Conservation (phyloP, 1,140 invertebrate species). For the Chrysopa pallens region DNA sequence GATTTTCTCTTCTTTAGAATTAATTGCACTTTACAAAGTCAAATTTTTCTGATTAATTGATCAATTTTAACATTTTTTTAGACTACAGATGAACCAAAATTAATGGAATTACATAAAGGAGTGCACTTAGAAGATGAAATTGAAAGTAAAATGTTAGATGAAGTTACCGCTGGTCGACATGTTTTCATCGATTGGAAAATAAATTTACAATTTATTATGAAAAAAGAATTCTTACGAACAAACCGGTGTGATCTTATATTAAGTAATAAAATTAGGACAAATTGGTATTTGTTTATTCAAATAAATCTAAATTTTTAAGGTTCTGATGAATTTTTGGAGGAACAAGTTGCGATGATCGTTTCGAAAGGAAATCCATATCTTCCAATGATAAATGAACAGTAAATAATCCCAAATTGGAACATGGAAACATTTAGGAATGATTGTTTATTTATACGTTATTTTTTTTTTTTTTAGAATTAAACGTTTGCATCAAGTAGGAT, state of each 20-base stretch:
- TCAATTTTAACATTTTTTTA: no score
- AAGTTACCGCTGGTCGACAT: slow-evolving; percentile 42
- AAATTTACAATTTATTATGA: slow-evolving; percentile 48
- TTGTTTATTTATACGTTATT: slow-evolving; percentile 2
- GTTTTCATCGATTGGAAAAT: slow-evolving; percentile 68
- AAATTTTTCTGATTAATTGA: no score
- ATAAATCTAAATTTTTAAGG: slow-evolving; percentile 22
- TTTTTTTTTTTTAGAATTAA: slow-evolving; percentile 33
- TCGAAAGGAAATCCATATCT: slow-evolving; percentile 56
- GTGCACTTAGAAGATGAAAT: slow-evolving; percentile 29
- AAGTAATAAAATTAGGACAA: slow-evolving; percentile 27
- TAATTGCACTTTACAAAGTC: no score
- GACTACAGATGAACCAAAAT: slow-evolving; percentile 33
- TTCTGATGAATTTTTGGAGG: slow-evolving; percentile 56
- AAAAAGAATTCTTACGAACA: slow-evolving; percentile 34
- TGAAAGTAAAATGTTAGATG: slow-evolving; percentile 29
- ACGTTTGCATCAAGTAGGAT: slow-evolving; percentile 63
- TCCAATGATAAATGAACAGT: slow-evolving; percentile 39
- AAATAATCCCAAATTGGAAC: slow-evolving; percentile 8
- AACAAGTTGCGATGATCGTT: slow-evolving; percentile 60
- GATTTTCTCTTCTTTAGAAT: no score
- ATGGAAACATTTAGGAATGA: not conserved
- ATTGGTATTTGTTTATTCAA: slow-evolving; percentile 3
- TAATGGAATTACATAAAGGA: slow-evolving; percentile 28
- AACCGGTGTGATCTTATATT: slow-evolving; percentile 52